Percentiles rank a stretch among this genome's conserved stretches.
These are phyloP conservation scores for Phyllotreta cruciferae DNA, from an alignment of 2,888 invertebrate species.

Conservation along the genomic window DNA sequence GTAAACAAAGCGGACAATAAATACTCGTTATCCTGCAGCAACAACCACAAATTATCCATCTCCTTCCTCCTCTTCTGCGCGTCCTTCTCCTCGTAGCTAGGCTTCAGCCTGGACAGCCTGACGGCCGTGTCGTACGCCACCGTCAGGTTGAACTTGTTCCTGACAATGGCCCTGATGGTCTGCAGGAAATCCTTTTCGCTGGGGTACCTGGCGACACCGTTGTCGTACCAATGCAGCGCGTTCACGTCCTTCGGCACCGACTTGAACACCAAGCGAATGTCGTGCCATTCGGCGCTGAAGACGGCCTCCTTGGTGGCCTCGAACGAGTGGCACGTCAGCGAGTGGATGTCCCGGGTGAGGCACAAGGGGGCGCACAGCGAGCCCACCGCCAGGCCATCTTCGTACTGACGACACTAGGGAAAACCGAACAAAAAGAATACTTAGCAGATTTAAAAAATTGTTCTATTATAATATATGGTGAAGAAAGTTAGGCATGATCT, in stretches of 20 bases:
- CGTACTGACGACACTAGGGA: slow-evolving; percentile 65
- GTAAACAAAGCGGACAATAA: slow-evolving; percentile 66
- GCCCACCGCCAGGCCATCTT: slow-evolving; percentile 65
- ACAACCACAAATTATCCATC: slow-evolving; percentile 69
- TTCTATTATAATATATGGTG: too few relatives aligned
- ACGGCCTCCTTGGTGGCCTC: slow-evolving; percentile 68
- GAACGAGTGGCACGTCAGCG: slow-evolving; percentile 68
- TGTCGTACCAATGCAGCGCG: slow-evolving; percentile 60
- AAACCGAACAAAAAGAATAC: slow-evolving; percentile 36
- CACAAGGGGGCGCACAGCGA: slow-evolving; percentile 71
- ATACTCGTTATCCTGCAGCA: slow-evolving; percentile 74
- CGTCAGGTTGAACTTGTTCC: slow-evolving; percentile 64
- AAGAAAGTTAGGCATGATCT: slow-evolving; percentile 47
- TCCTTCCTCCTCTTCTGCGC: slow-evolving; percentile 59
- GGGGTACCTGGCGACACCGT: slow-evolving; percentile 62
- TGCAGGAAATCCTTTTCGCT: slow-evolving; percentile 63
- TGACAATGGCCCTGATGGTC: slow-evolving; percentile 63
- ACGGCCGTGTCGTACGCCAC: slow-evolving; percentile 62
- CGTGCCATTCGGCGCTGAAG: slow-evolving; percentile 67
- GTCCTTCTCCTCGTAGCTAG: slow-evolving; percentile 59
- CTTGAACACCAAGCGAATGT: slow-evolving; percentile 68
- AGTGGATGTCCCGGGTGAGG: slow-evolving; percentile 62
- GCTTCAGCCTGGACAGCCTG: slow-evolving; percentile 62
- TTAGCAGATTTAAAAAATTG: slow-evolving; percentile 15
- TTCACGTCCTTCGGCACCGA: slow-evolving; percentile 58